Conservation (phyloP, 2,113 vertebrate genomes). For the Haplochromis vanheusdeni region DNA sequence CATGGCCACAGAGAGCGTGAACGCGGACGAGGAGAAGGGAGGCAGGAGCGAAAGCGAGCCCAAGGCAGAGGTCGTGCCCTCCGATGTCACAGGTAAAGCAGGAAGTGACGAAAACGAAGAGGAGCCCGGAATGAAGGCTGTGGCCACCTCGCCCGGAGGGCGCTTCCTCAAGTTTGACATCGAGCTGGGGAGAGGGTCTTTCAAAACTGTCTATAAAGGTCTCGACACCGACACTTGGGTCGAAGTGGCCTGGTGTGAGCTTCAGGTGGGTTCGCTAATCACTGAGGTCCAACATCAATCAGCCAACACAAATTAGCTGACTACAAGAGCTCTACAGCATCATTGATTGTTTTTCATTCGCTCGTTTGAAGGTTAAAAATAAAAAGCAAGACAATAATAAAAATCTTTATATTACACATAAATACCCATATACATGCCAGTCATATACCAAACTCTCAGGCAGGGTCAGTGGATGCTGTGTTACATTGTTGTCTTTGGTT, state of each 20-base stretch:
- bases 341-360: not conserved
- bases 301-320: not conserved
- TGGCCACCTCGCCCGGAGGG: conserved; percentile 91
- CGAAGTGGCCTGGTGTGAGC: conserved; percentile 97
- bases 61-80: conserved; percentile 44
- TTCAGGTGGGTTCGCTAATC: conserved; percentile 81
- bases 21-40: conserved; percentile 42
- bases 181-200: conserved; percentile 93
- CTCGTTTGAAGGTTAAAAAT: not conserved
- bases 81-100: conserved; percentile 68
- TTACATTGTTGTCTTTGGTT: not conserved
- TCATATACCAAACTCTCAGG: not conserved
- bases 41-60: conserved; percentile 30
- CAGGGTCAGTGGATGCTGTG: not conserved
- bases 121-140: conserved; percentile 92
- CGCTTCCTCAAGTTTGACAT: conserved; percentile 99
- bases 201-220: conserved; percentile 98
- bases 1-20: conserved; percentile 37
- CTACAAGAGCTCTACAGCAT: not conserved
- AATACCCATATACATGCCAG: not conserved
- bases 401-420: not conserved
- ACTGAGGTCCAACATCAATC: not conserved
- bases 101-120: conserved; percentile 84
- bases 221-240: conserved; percentile 98
- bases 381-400: not conserved